Conservation (phyloP, 2,888 invertebrate genomes). For the Brachypterus glaber region DNA sequence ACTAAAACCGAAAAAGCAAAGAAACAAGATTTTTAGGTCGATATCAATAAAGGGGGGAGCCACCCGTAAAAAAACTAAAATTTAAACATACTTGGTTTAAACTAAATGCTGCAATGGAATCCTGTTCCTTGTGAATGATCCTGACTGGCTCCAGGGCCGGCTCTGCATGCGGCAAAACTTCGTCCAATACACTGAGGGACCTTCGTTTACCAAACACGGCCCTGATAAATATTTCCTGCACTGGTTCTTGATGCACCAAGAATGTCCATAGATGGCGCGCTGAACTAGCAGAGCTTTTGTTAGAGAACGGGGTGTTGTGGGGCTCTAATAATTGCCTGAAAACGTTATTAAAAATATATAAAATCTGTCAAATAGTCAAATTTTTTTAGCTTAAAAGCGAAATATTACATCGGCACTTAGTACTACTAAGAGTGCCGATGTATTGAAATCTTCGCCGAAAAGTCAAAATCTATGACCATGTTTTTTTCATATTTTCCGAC, state of each 20-base stretch:
- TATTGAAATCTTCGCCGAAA: too few relatives aligned
- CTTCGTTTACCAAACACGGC: conserved; percentile 84
- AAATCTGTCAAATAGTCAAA: too few relatives aligned
- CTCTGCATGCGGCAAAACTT: conserved; percentile 38
- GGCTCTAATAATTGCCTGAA: conserved; percentile 75
- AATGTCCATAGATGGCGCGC: conserved; percentile 85
- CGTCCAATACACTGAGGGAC: conserved; percentile 46
- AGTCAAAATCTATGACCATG: too few relatives aligned
- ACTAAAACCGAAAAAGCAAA: too few relatives aligned
- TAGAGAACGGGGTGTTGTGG: conserved; percentile 89
- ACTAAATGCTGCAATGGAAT: conserved; percentile 95
- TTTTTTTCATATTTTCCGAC: too few relatives aligned
- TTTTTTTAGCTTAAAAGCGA: too few relatives aligned
- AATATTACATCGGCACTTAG: too few relatives aligned
- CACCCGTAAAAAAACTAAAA: too few relatives aligned
- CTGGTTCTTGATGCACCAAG: conserved; percentile 82
- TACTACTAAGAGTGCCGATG: too few relatives aligned
- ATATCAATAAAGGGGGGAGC: too few relatives aligned
- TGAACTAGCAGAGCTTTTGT: conserved; percentile 60
- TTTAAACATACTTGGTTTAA: conserved; percentile 70
- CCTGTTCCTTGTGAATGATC: conserved; percentile 98
- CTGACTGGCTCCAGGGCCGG: conserved; percentile 68
- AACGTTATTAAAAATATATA: conserved; percentile 10
- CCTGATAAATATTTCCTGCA: conserved; percentile 89
- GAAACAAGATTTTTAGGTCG: too few relatives aligned